Evolutionary conservation across 2,797 vertebrate genomes (phyloP).

Genomic region (Neoniphon sammara): DNA sequence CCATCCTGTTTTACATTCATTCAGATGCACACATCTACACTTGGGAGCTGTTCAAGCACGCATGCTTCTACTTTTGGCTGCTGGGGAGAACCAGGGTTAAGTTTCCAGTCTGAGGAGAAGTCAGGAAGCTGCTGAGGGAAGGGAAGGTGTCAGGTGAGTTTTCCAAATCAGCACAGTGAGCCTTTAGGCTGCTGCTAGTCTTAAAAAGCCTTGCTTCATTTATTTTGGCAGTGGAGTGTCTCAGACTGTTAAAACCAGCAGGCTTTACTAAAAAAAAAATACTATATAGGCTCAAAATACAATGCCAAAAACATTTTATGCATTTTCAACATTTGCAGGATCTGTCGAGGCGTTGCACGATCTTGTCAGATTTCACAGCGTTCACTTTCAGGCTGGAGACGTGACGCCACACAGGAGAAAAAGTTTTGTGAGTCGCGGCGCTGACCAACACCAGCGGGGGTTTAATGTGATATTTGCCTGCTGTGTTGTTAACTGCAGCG

Average conservation of each 20-base stretch:
- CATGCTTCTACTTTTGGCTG: neutral
- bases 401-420: too few species aligned
- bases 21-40: too few species aligned
- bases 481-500: too few species aligned
- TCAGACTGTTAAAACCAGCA: constrained; percentile 17
- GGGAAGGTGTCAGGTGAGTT: constrained; percentile 11
- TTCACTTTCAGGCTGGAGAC: too few species aligned
- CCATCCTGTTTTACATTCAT: neutral
- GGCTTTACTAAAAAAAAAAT: constrained; percentile 20
- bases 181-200: constrained; percentile 22
- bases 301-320: too few species aligned
- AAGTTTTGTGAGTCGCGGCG: too few species aligned
- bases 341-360: too few species aligned
- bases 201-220: constrained; percentile 31
- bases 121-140: constrained; percentile 8
- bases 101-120: constrained; percentile 1
- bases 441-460: too few species aligned
- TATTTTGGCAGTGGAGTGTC: constrained; percentile 28
- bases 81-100: neutral
- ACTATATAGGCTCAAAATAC: constrained; percentile 1
- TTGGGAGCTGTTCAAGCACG: neutral
- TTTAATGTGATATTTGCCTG: too few species aligned
- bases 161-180: neutral
- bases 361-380: too few species aligned
- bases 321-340: too few species aligned